Percentiles rank a stretch among this genome's conserved stretches.
phyloP scores from a whole-genome alignment of 2,888 invertebrate genomes.

The Xestia ashworthii region DNA sequence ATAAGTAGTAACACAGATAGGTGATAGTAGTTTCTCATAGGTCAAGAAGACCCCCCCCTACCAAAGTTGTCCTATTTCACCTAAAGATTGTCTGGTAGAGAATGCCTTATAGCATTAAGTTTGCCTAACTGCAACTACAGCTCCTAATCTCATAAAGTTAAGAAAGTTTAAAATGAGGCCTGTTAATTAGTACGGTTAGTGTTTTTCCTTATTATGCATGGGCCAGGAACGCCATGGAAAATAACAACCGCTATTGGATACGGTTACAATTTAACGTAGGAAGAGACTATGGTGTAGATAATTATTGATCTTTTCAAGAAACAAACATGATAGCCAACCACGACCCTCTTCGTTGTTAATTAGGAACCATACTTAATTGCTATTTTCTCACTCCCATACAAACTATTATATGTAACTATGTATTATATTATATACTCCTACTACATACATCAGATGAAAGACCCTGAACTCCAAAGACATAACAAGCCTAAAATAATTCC shows the following conservation, averaged over 20 bases:
- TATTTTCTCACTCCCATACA: background rate
- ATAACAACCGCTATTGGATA: background rate
- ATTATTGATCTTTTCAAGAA: too few species aligned
- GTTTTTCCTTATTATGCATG: background rate
- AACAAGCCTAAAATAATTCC: conserved; percentile 20
- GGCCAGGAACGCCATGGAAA: background rate
- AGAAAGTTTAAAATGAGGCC: too few species aligned
- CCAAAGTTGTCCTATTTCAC: background rate
- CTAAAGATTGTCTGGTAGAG: background rate
- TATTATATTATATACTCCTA: too few species aligned
- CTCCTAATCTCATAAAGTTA: too few species aligned
- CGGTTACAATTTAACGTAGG: background rate
- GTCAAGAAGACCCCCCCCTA: background rate
- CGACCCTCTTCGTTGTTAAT: background rate
- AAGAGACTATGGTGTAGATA: background rate
- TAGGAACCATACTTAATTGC: conserved; percentile 3
- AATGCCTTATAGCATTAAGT: background rate
- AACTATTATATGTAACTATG: too few species aligned
- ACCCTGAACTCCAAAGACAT: conserved; percentile 12
- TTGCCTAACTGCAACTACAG: background rate
- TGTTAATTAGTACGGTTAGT: background rate
- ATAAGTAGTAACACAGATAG: background rate
- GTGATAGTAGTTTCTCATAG: background rate
- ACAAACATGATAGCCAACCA: background rate
- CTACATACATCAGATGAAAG: background rate